Base-by-base conservation (phyloP, 2,888 invertebrate species). In the Petrolisthes manimaculis region DNA sequence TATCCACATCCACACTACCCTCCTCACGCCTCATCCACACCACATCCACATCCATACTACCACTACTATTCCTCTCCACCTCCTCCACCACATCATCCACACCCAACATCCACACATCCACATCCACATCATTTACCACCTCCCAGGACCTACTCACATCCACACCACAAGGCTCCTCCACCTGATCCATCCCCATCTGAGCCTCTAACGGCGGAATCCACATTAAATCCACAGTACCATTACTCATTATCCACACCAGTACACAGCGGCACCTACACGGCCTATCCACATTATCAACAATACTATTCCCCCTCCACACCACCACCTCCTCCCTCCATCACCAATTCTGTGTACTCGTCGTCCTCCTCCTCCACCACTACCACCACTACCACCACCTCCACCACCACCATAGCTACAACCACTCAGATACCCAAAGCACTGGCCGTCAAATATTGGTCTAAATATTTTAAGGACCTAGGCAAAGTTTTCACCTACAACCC, bases 401-500 rank as follows among this genome's bases (percentile, higher is more conserved):
- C 61, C 9, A 18, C 71, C 14, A 71, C 71, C 12, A 18, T n/a
- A 5, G n/a, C 71, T 6, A 71, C 71, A 14, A 71, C 71, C 21
- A 71, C 71, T n/a, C 71, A 71, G 4, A 55, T 87, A 37, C 54
- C 83, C 9, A 83, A 79, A n/a, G 78, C 77, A 9, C 79, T 77
- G 54, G 67, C 87, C 21, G 61, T 75, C 5, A 53, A 78, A 9
- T 69, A 79, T 18, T 87, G 87, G 87, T 67, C 9, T 21, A 87
- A 82, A 61, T 87, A 83, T 56, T 87, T 56, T 55, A 18, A 18
- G 12, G 82, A 83, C 53, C 18, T 84, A 24, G 88, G 79, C 0
- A 84, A 84, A 14, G 84, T 84, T 5, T 84, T 84, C 54, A 21
- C 80, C 53, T 83, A 78, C 14, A 84, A 88, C 71, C 84, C 88